Conservation (phyloP, 2,888 invertebrate species). For the Zhuqinia jingwanae region DNA sequence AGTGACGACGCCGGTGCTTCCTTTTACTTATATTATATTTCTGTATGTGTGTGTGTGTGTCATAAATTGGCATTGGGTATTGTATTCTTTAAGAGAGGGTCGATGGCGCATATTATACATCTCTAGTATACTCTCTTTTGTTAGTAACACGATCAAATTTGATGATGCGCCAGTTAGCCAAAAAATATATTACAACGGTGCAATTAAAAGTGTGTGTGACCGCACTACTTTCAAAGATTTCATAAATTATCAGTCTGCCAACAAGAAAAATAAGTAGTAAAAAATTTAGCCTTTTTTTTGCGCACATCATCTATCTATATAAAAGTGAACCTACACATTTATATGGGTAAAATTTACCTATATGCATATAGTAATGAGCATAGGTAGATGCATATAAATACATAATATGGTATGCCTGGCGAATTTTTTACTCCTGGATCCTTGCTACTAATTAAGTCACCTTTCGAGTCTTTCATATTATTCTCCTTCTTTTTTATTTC, state of each 20-base stretch:
- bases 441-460: constrained; percentile 25
- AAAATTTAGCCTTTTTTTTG: constrained; percentile 32
- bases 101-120: neutral
- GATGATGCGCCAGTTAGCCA: constrained; percentile 60
- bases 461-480: neutral
- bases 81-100: constrained; percentile 32
- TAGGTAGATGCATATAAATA: neutral
- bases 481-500: constrained; percentile 4
- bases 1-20: neutral
- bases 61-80: constrained; percentile 51
- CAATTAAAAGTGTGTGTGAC: constrained; percentile 67
- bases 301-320: constrained; percentile 5
- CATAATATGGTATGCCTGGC: neutral
- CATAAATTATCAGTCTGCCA: constrained; percentile 63
- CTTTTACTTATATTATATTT: constrained; percentile 50
- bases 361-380: neutral
- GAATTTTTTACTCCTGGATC: neutral
- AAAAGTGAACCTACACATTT: neutral
- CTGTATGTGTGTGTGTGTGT: too few relatives aligned
- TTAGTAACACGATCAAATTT: constrained; percentile 33
- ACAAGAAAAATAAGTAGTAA: constrained; percentile 46
- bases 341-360: neutral
- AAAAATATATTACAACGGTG: constrained; percentile 54
- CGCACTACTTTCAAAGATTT: constrained; percentile 65
- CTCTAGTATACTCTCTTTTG: neutral